A percentile compares a stretch with the other conserved stretches of the same genome.
These are phyloP conservation scores for Synanceia verrucosa DNA, from an alignment of 2,797 vertebrate genomes.

Conservation along the genomic window DNA sequence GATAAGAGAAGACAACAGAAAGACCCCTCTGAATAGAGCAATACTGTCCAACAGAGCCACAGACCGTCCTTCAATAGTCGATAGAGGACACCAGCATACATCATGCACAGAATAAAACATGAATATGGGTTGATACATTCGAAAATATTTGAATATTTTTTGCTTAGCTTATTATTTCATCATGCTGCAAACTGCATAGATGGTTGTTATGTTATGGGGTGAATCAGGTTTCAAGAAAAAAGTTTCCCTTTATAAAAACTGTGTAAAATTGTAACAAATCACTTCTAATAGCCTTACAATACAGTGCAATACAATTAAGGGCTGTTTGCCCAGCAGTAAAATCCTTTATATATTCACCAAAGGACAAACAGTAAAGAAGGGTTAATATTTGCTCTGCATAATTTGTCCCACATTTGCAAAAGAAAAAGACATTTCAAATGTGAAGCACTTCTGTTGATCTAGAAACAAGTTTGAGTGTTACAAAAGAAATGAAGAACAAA, in stretches of 20 bases:
- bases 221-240: background rate
- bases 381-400: background rate
- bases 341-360: background rate
- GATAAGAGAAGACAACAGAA: background rate
- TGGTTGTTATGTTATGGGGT: background rate
- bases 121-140: background rate
- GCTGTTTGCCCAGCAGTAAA: background rate
- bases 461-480: background rate
- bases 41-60: background rate
- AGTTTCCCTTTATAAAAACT: background rate
- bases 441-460: slow-evolving; percentile 11
- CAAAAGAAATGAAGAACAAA: background rate
- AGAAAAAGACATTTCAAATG: slow-evolving; percentile 1
- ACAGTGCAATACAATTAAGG: background rate
- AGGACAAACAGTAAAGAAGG: background rate
- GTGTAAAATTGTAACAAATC: background rate
- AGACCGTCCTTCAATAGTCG: background rate
- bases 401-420: slow-evolving; percentile 5
- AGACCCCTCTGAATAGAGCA: background rate
- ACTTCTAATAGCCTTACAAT: background rate
- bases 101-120: background rate
- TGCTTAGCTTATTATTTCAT: background rate
- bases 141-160: background rate
- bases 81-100: background rate
- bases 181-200: background rate